A percentile compares a stretch with the other conserved stretches of the same genome.
Evolutionary conservation across 2,888 invertebrate genomes (phyloP).

Genomic region (Galeruca laticollis): DNA sequence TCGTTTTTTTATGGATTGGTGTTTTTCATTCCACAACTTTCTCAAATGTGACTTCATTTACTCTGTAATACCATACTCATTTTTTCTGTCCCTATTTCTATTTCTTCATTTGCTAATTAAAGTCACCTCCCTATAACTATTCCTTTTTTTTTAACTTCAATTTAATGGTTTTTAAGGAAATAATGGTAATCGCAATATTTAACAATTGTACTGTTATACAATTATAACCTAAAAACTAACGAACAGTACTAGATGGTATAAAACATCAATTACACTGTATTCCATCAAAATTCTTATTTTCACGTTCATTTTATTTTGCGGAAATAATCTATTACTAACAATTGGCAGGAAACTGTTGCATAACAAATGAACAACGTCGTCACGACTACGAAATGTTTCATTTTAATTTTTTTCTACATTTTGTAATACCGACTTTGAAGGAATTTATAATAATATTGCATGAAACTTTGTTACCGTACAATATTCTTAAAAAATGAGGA

Average conservation of each 20-base stretch:
- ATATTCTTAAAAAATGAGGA: no score
- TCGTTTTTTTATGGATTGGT: no score
- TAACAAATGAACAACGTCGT: not conserved
- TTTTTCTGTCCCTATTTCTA: no score
- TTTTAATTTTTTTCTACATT: not conserved
- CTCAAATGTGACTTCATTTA: no score
- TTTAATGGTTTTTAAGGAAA: no score
- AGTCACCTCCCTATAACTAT: no score
- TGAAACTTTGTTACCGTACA: not conserved
- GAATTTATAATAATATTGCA: not conserved
- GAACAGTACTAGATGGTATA: not conserved
- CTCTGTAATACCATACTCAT: no score
- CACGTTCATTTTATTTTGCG: slow-evolving; percentile 25
- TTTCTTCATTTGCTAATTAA: no score
- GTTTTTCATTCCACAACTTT: no score
- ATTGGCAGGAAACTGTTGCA: slow-evolving; percentile 20
- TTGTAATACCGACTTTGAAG: not conserved
- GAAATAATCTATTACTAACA: slow-evolving; percentile 15
- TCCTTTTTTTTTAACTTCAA: no score
- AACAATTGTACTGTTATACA: not conserved
- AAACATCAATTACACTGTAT: slow-evolving; percentile 7
- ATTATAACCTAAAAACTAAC: not conserved
- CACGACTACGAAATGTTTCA: not conserved
- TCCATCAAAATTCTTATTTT: slow-evolving; percentile 19
- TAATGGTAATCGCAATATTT: not conserved